Base-by-base conservation (phyloP, 2,113 vertebrate genomes). In the Scomber japonicus region DNA sequence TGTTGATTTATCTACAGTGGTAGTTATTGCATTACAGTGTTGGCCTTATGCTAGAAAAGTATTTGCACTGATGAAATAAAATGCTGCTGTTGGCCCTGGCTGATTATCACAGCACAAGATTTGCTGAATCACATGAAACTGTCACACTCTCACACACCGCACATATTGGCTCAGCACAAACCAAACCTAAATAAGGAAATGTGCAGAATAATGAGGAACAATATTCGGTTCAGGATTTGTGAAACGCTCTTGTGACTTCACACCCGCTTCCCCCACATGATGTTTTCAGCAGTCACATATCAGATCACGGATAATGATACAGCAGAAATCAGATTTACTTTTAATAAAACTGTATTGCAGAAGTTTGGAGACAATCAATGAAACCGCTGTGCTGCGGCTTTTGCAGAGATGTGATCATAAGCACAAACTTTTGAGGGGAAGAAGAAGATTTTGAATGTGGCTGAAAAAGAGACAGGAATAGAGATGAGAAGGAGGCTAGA, bases 341-440 rank as follows among this genome's bases (percentile, higher is more conserved):
- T 17, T 30, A 61, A 70, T 81, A 57, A 81, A 80, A 67, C 5
- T 31, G 19, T 69, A 60, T 67, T 63, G 64, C 27, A 65, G 48
- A 70, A 71, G 60, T 67, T 81, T 78, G 24, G 9, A 81, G 60
- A 57, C 59, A 54, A 71, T 88, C 60, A 84, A 21, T 55, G 19
- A 70, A 80, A 64, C 11, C 35, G 68, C 65, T 59, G 71, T 55
- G 82, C 79, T 82, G 71, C 65, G 50, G 35, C 27, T 75, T 75
- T 50, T 60, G 45, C 63, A 69, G 54, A 61, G 56, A 78, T 78
- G 71, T 71, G 56, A 78, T 60, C 24, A 2, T 48, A 75, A 48
- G 68, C 75, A 67, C 53, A 71, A 65, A 70, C 70, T 40, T 69
- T n/a, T 30, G 45, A 35, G 67, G 17, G 15, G 40, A 69, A 49